Conservation (phyloP, 2,888 invertebrate species). For the Troides oblongomaculatus region DNA sequence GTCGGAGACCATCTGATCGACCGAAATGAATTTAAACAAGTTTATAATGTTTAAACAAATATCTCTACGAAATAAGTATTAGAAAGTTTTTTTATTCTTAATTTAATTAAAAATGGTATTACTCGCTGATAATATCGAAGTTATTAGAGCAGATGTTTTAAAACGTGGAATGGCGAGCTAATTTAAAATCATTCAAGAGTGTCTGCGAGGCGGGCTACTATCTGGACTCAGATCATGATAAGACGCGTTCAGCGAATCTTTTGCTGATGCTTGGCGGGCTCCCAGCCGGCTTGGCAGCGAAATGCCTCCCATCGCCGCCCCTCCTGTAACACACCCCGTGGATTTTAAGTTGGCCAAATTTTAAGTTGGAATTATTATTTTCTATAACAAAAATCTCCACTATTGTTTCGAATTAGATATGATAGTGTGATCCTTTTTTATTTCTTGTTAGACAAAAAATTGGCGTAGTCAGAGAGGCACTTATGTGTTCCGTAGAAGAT, state of each 20-base stretch:
- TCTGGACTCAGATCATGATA: constrained; percentile 55
- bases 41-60: no score
- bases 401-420: background rate
- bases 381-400: background rate
- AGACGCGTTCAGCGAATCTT: constrained; percentile 46
- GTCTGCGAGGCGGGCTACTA: constrained; percentile 44
- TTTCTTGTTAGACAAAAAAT: no score
- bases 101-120: constrained; percentile 9
- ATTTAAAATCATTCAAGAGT: constrained; percentile 64
- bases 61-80: background rate
- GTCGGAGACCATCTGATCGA: no score
- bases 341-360: constrained; percentile 9
- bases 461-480: no score
- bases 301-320: constrained; percentile 39
- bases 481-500: no score
- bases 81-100: background rate
- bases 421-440: background rate
- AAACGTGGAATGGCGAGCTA: constrained; percentile 36
- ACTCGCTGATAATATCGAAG: constrained; percentile 7
- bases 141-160: constrained; percentile 19
- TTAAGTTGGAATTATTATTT: constrained; percentile 15
- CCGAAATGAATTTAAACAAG: background rate
- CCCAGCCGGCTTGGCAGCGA: constrained; percentile 50
- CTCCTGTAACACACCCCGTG: constrained; percentile 38
- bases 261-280: constrained; percentile 49